Percentiles rank a stretch among this genome's conserved stretches.
Evolutionary conservation across 2,888 invertebrate genomes (phyloP).

Genomic region (Drosophila ochracea): DNA sequence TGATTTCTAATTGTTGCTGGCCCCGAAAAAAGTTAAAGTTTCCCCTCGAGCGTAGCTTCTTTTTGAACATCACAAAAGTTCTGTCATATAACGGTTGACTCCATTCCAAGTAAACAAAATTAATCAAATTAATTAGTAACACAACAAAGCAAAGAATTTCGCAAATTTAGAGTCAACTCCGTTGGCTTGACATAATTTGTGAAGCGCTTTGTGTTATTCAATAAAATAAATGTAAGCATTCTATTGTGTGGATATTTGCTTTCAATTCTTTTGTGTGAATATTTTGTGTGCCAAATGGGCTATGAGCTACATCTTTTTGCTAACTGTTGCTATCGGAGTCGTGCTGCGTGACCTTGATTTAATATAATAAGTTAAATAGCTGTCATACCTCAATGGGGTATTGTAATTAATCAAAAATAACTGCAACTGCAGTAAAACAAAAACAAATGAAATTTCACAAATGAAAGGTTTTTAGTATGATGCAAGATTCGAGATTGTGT

Average conservation of each 20-base stretch:
- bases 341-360: constrained; percentile 57
- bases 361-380: constrained; percentile 27
- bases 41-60: constrained; percentile 41
- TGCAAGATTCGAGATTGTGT: constrained; percentile 39
- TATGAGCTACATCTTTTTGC: constrained; percentile 31
- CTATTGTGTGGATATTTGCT: constrained; percentile 31
- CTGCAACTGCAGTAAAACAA: constrained; percentile 33
- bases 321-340: constrained; percentile 73
- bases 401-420: constrained; percentile 9
- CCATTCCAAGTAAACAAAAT: constrained; percentile 49
- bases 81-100: constrained; percentile 63
- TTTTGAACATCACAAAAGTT: constrained; percentile 38
- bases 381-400: not conserved
- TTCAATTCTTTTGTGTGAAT: constrained; percentile 34
- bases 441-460: constrained; percentile 24
- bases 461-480: constrained; percentile 46
- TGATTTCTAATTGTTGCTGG: constrained; percentile 47
- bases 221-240: constrained; percentile 37
- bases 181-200: constrained; percentile 57
- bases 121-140: constrained; percentile 56
- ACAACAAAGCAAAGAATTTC: constrained; percentile 41
- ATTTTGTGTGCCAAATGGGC: constrained; percentile 18
- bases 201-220: constrained; percentile 46
- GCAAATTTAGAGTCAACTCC: constrained; percentile 33
- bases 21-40: constrained; percentile 39